Percentiles rank a stretch among this genome's conserved stretches.
Evolutionary conservation across 2,797 vertebrate species (phyloP).

Genomic region (Falco novaeseelandiae): DNA sequence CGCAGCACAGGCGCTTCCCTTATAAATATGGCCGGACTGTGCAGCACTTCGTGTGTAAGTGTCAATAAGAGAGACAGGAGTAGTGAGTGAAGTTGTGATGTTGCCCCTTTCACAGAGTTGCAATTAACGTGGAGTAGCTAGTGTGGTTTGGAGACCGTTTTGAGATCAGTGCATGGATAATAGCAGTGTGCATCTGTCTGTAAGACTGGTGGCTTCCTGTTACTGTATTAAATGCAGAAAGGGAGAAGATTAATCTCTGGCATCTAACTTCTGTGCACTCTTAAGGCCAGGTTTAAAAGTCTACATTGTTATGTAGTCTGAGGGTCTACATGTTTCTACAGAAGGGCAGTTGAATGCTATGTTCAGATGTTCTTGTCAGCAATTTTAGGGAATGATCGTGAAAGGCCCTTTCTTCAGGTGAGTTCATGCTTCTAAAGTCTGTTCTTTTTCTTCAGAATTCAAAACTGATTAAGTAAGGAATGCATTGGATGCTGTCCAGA

Average conservation of each 20-base stretch:
- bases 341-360: background rate
- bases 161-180: background rate
- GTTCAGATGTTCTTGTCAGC: background rate
- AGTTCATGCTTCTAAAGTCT: background rate
- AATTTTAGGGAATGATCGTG: too few species aligned
- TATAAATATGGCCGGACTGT: fast-evolving
- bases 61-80: fast-evolving
- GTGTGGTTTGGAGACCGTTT: background rate
- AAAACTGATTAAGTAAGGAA: background rate
- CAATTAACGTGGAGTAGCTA: background rate
- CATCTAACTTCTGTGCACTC: background rate
- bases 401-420: background rate
- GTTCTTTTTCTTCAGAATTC: background rate
- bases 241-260: background rate
- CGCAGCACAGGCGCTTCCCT: background rate
- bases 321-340: background rate
- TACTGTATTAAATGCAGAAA: background rate
- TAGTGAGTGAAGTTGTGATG: background rate
- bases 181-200: background rate
- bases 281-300: background rate
- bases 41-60: fast-evolving
- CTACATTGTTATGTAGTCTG: fast-evolving
- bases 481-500: background rate
- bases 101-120: background rate
- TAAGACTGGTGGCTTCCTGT: background rate